These are phyloP conservation scores for Lasioglossum vierecki DNA, from an alignment of 2,888 invertebrate genomes.

Conservation along the genomic window DNA sequence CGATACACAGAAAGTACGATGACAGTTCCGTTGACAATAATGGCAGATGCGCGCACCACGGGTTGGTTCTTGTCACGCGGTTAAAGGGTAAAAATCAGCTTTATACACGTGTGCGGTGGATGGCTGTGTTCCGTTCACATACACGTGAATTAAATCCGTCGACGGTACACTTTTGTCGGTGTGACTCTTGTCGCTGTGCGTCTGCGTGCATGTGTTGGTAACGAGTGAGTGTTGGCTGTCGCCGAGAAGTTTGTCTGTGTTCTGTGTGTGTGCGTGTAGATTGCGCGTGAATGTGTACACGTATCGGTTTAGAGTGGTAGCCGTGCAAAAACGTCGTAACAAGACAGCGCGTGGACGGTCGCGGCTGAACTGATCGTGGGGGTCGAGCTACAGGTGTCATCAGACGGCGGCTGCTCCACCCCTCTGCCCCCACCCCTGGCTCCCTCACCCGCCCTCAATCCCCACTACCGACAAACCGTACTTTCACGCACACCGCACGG, in stretches of 20 bases:
- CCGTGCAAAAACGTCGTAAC: slow-evolving; percentile 73
- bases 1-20: slow-evolving; percentile 29
- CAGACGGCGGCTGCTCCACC: slow-evolving; percentile 70
- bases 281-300: slow-evolving; percentile 3
- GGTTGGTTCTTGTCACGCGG: slow-evolving; percentile 57
- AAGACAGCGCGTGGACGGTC: slow-evolving; percentile 80
- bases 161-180: neutral
- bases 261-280: neutral
- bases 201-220: neutral
- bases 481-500: slow-evolving; percentile 53
- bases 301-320: slow-evolving; percentile 56
- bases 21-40: slow-evolving; percentile 57
- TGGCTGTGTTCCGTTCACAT: slow-evolving; percentile 23
- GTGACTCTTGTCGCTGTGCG: neutral
- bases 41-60: slow-evolving; percentile 57
- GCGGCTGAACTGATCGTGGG: slow-evolving; percentile 81
- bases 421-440: slow-evolving; percentile 51
- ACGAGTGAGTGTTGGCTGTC: neutral
- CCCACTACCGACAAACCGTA: slow-evolving; percentile 35
- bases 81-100: slow-evolving; percentile 49
- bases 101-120: slow-evolving; percentile 47
- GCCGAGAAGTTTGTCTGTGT: slow-evolving; percentile 2
- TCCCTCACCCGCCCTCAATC: slow-evolving; percentile 41
- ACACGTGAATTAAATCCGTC: slow-evolving; percentile 36
- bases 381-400: slow-evolving; percentile 82